Percentiles rank a stretch among this genome's conserved stretches.
phyloP scores from a whole-genome alignment of 2,113 vertebrate genomes.

The Sturnus vulgaris region DNA sequence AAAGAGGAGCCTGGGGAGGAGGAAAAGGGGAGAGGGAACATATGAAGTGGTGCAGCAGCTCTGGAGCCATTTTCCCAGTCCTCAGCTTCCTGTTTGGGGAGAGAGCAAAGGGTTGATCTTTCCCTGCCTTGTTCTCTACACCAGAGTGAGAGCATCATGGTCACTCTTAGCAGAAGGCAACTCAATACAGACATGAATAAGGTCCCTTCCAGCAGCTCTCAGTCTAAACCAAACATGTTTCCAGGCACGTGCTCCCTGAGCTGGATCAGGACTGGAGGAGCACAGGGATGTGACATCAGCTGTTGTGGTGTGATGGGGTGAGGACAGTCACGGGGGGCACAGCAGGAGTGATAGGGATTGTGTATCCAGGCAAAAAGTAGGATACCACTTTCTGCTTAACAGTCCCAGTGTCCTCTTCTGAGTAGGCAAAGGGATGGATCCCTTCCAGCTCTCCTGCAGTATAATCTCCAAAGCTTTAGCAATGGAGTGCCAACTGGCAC shows the following conservation, averaged over 20 bases:
- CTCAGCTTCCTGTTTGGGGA: background rate
- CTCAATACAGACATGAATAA: background rate
- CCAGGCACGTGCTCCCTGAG: background rate
- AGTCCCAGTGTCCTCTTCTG: background rate
- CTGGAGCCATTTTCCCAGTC: background rate
- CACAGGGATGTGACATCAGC: accelerated
- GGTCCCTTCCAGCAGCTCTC: background rate
- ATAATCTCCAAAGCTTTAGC: background rate
- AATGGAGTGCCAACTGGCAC: background rate
- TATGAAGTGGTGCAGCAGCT: background rate
- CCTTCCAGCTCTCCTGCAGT: background rate
- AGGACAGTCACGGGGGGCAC: accelerated
- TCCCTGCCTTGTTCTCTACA: background rate
- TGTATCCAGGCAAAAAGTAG: background rate
- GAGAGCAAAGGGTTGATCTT: background rate
- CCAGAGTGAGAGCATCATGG: background rate
- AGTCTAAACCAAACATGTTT: background rate
- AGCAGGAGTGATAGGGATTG: background rate
- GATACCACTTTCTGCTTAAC: background rate
- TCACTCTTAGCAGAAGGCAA: background rate
- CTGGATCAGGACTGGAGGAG: background rate
- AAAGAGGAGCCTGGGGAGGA: background rate
- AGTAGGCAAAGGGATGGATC: background rate
- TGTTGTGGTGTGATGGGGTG: background rate
- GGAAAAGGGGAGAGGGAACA: background rate